Percentiles rank a stretch among this genome's conserved stretches.
Conservation (phyloP, 1,140 invertebrate genomes). For the Drosophila nasuta region DNA sequence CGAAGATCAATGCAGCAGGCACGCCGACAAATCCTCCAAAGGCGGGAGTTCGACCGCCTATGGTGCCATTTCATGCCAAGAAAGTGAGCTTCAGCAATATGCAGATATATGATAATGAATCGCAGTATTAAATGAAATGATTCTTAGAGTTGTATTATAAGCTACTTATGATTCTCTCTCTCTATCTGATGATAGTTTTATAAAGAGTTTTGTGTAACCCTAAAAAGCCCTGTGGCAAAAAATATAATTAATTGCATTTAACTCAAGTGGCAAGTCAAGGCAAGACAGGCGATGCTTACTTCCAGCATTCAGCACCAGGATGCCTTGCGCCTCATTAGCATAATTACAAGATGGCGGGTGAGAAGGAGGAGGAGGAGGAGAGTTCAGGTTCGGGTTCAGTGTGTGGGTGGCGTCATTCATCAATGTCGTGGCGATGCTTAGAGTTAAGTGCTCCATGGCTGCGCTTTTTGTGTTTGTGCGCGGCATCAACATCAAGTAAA, state of each 20-base stretch:
- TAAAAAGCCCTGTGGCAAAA: slow-evolving; percentile 56
- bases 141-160: neutral
- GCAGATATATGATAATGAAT: slow-evolving; percentile 62
- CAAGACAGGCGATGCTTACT: slow-evolving; percentile 61
- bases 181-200: slow-evolving; percentile 8
- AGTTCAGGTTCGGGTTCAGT: neutral
- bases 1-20: slow-evolving; percentile 67
- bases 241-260: slow-evolving; percentile 82
- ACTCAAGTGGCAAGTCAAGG: slow-evolving; percentile 64
- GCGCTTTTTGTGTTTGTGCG: slow-evolving; percentile 65
- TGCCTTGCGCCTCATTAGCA: slow-evolving; percentile 73
- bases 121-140: slow-evolving; percentile 9
- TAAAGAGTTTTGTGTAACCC: slow-evolving; percentile 17
- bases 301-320: slow-evolving; percentile 55
- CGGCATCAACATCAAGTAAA: neutral
- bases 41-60: slow-evolving; percentile 48
- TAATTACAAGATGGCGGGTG: slow-evolving; percentile 68
- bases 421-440: slow-evolving; percentile 73
- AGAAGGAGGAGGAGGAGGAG: neutral
- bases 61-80: slow-evolving; percentile 29
- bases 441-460: slow-evolving; percentile 71
- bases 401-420: slow-evolving; percentile 62
- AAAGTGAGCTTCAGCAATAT: slow-evolving; percentile 56
- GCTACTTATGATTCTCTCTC: neutral
- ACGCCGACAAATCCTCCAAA: slow-evolving; percentile 54